Base-by-base conservation (phyloP, 1,140 invertebrate genomes). In the Diabrotica virgifera region DNA sequence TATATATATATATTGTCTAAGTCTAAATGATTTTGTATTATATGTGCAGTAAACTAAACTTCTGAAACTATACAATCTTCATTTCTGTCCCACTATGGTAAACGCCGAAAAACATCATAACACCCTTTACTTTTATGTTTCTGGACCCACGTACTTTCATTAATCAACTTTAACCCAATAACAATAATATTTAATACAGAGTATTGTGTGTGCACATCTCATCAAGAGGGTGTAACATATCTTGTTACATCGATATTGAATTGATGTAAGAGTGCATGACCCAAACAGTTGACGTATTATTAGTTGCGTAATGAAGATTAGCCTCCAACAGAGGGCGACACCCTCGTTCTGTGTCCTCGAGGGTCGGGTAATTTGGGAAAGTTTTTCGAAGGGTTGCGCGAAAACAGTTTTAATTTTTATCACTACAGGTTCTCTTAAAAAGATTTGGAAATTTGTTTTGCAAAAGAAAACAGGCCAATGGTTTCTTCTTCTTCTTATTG, bases 231-330 rank as follows among this genome's bases (percentile, higher is more conserved):
- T 65, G 68, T 67, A 70, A 70, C 65, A 70, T 65, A 70, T 70
- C 68, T 70, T 70, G 68, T 71, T 71, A 71, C 63, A 67, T 63
- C 65, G 65, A 65, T 67, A 64, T 57, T 63, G 70, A 65, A 67
- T 65, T 24, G 62, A 64, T 50, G 64, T 63, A 66, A 64, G 64
- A 65, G 67, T 69, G 67, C 61, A 59, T 64, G 65, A 66, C 65
- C 65, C 63, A 65, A 71, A 68, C 65, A 53, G 65, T 71, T 71
- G 65, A 63, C 70, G 67, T 68, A 65, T 71, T 71, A 71, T 69
- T 69, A 69, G 67, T 71, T 71, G 63, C 70, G 67, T 71, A 71
- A 71, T 69, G 65, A 71, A 71, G 65, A 69, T 71, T 63, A 59
- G 66, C 60, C 63, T 70, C 67, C 63, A 63, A 65, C 37, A 56